These are phyloP conservation scores for Heliothis peltigera DNA, from an alignment of 2,888 invertebrate species.

Conservation along the genomic window DNA sequence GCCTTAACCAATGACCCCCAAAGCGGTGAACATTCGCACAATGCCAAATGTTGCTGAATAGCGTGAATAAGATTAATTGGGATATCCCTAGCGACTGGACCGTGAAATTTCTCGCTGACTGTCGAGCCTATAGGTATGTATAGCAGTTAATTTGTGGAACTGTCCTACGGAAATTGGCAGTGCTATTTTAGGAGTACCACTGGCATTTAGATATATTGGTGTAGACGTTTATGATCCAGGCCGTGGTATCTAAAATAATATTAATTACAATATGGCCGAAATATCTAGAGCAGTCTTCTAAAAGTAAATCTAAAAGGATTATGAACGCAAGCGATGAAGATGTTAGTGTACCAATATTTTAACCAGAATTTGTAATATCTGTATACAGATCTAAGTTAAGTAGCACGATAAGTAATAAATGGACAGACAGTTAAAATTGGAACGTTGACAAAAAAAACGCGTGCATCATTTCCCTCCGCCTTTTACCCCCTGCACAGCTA, in stretches of 20 bases:
- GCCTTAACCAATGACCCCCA: constrained; percentile 29
- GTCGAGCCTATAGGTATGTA: constrained; percentile 40
- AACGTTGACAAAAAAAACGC: too few relatives aligned
- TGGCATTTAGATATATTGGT: constrained; percentile 2
- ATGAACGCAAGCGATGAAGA: too few relatives aligned
- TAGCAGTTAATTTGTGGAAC: constrained; percentile 35
- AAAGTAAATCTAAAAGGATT: too few relatives aligned
- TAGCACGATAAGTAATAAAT: too few relatives aligned
- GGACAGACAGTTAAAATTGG: too few relatives aligned
- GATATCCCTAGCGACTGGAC: constrained; percentile 40
- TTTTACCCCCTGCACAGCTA: too few relatives aligned
- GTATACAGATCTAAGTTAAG: too few relatives aligned
- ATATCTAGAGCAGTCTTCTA: background rate
- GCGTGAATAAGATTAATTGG: constrained; percentile 65
- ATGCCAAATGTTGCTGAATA: constrained; percentile 56
- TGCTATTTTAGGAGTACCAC: constrained; percentile 14
- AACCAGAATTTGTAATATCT: too few relatives aligned
- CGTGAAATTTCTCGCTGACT: constrained; percentile 50
- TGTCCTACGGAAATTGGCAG: constrained; percentile 18
- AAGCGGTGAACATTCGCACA: constrained; percentile 34
- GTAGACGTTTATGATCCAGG: background rate
- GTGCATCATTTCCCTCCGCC: too few relatives aligned
- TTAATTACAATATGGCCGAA: background rate
- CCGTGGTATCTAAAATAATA: background rate
- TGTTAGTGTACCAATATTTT: too few relatives aligned